Conservation (phyloP, 64 coral and sea anemone genomes). For the Stichodactyla helianthus region DNA sequence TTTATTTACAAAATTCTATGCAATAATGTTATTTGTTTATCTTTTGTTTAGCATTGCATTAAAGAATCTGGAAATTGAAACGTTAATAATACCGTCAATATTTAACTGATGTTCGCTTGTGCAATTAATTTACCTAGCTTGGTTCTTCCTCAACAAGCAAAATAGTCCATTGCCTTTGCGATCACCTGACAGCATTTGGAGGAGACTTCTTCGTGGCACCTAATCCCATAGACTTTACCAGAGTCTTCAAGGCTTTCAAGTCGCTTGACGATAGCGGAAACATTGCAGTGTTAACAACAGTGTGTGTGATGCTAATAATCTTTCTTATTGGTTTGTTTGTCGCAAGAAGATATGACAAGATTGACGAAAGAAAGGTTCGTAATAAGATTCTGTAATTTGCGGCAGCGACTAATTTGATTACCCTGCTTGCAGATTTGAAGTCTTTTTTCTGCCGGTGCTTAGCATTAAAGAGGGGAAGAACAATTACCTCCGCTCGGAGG, state of each 20-base stretch:
- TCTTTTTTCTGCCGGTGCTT: too few relatives aligned
- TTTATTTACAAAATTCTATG: too few relatives aligned
- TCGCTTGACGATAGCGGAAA: slow-evolving; percentile 6
- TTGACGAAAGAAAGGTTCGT: slow-evolving; percentile 49
- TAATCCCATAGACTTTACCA: slow-evolving; percentile 31
- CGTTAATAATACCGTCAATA: too few relatives aligned
- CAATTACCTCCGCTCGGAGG: too few relatives aligned
- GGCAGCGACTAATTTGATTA: background rate
- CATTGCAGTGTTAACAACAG: slow-evolving; percentile 32
- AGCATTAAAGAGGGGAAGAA: too few relatives aligned
- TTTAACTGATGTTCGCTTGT: too few relatives aligned
- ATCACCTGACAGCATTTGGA: slow-evolving; percentile 48
- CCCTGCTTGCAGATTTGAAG: too few relatives aligned
- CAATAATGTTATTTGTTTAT: background rate
- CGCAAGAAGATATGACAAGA: slow-evolving; percentile 17
- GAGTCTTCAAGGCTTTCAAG: slow-evolving; percentile 10
- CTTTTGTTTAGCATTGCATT: too few relatives aligned
- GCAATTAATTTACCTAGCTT: slow-evolving; percentile 3
- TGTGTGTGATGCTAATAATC: slow-evolving; percentile 22
- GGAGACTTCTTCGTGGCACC: slow-evolving; percentile 58
- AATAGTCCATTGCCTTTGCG: slow-evolving; percentile 34
- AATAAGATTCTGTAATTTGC: background rate
- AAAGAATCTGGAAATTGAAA: too few relatives aligned
- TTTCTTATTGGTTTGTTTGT: slow-evolving; percentile 30
- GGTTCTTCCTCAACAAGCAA: background rate